Conservation (phyloP, 1,140 invertebrate species). For the Tyrophagus putrescentiae region DNA sequence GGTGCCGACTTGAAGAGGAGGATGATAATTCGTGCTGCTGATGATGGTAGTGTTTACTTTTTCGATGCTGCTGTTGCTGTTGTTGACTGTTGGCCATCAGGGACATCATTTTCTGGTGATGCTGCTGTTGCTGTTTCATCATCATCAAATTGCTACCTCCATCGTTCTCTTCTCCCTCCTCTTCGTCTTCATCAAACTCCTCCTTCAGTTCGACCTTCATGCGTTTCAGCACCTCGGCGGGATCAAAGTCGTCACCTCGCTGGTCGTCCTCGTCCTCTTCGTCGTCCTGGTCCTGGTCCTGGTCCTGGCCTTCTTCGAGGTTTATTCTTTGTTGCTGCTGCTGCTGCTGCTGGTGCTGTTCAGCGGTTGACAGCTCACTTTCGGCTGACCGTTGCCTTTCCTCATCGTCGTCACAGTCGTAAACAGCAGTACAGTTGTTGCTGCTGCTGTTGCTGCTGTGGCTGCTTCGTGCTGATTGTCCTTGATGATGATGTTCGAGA, state of each 20-base stretch:
- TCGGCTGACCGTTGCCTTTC: not conserved
- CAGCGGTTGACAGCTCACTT: not conserved
- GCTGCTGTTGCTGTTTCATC: not conserved
- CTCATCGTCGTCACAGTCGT: not conserved
- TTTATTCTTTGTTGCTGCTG: not conserved
- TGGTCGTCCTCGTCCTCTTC: not conserved
- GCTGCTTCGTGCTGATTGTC: not conserved
- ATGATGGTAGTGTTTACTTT: not conserved
- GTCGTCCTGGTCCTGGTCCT: not conserved
- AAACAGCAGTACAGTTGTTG: not conserved
- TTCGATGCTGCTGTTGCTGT: not conserved
- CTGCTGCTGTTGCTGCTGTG: not conserved
- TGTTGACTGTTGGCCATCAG: not conserved
- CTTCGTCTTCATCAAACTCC: conserved; percentile 12
- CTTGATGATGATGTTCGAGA: not conserved
- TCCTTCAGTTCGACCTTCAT: conserved; percentile 16
- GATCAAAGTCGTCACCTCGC: conserved; percentile 9
- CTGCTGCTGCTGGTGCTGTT: not conserved
- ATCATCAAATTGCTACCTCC: not conserved
- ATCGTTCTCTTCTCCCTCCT: not conserved
- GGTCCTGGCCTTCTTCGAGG: not conserved
- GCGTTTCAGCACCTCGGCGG: conserved; percentile 7
- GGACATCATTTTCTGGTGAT: not conserved
- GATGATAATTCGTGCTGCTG: too few relatives aligned
- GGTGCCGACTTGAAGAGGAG: too few relatives aligned